Base-by-base conservation (phyloP, 2,888 invertebrate genomes). In the Aspidiotus rigidus region DNA sequence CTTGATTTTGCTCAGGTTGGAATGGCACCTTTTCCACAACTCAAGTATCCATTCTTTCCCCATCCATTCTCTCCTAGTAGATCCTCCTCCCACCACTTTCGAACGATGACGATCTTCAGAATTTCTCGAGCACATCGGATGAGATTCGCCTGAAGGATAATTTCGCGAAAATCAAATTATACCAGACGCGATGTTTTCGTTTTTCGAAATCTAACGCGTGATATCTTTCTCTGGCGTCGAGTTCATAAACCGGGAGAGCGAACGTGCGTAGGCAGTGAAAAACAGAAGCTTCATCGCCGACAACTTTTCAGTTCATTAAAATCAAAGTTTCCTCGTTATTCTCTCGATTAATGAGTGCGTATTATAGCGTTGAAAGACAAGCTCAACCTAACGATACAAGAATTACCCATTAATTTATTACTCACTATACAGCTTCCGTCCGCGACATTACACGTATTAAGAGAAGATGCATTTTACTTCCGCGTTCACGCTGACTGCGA, bases 331-430 rank as follows among this genome's bases (percentile, higher is more conserved):
- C 42, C 59, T 67, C 60, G 67, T 57, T 67, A 57, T 59, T 59
- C 57, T 64, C 64, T 67, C 67, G 67, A 67, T 67, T 67, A 67
- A 67, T 67, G 59, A 60, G 28, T 28, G 28, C 28, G 67, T 59
- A 67, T 67, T 67, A 67, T 53, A 67, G 67, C 42, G 67, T 67
- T 57, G 67, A 67, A 60, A 67, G 67, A 67, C 67, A 67, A 67
- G 59, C 67, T 49, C 67, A 17, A 67, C 67, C 67, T 67, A 67
- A 67, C 67, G 67, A 59, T 67, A 67, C 67, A 67, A 67, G 67
- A 67, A 67, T 67, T 67, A 67, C 67, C 67, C 67, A 67, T 67
- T 67, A 67, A 67, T 67, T 67, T 67, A 67, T 67, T 67, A 67
- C 59, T 56, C 17, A 28, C 57, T n/a, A 53, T 64, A 64, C 64